Base-by-base conservation (phyloP, 2,113 vertebrate genomes). In the Alligator mississippiensis region DNA sequence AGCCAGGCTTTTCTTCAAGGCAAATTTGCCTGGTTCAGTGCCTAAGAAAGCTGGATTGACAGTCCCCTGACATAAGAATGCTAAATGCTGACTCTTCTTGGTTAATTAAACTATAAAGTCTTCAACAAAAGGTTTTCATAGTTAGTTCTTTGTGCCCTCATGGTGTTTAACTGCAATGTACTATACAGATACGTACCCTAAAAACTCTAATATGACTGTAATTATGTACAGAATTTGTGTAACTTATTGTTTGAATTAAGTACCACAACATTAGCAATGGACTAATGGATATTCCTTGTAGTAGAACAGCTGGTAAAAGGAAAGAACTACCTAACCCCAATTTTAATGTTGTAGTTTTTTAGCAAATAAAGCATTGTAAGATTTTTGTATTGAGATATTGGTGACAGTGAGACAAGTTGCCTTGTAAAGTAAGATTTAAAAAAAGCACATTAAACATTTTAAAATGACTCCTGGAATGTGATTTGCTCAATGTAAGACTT, bases 171-270 rank as follows among this genome's bases (percentile, higher is more conserved):
- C 78, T 86, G 80, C 88, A 60, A 90, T 88, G 34, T 91, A 78
- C 92, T 70, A 85, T 80, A 90, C 80, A 82, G 87, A 87, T 76
- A 61, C 90, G 28, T 91, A 80, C 79, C 59, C 25, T 83, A 74
- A 47, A 54, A 85, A 77, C n/a, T 93, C 88, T 86, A 18, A 84
- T 74, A n/a, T 62, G 61, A 85, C 72, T 99, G 98, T 98, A 98
- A 98, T 97, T 98, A 98, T 98, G 98, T 99, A 98, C 98, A 99
- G 98, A 98, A 97, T 92, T 97, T 96, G 80, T 97, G 97, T 99
- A 98, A 99, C 96, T 98, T 98, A 98, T 98, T 98, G 92, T 93
- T 74, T 77, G 87, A 94, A 85, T 62, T 66, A 80, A 84, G 74
- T 91, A 95, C 84, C 89, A 82, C 84, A 55, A 82, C 68, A 93